These are phyloP conservation scores for Paraescarpia echinospica DNA, from an alignment of 1,140 invertebrate species.

Conservation along the genomic window DNA sequence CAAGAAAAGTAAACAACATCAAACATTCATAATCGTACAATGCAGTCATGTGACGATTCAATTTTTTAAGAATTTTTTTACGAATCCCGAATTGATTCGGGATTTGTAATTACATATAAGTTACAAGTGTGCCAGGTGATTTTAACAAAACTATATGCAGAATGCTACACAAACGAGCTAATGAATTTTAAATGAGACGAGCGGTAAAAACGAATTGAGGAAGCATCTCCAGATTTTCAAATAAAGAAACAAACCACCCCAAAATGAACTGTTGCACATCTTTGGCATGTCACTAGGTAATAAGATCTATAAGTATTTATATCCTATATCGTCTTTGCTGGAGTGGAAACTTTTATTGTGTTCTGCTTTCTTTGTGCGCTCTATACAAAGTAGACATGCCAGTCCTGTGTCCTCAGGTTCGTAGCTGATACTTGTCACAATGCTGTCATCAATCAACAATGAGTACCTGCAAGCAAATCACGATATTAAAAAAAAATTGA, in stretches of 20 bases:
- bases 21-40: too few species aligned
- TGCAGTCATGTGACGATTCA: too few species aligned
- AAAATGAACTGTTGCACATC: neutral
- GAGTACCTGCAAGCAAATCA: slow-evolving; percentile 7
- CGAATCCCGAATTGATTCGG: too few species aligned
- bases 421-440: slow-evolving; percentile 7
- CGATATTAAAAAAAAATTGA: too few species aligned
- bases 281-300: neutral
- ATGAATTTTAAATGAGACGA: too few species aligned
- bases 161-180: too few species aligned
- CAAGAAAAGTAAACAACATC: too few species aligned
- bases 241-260: neutral
- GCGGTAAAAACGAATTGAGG: too few species aligned
- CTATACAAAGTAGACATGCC: slow-evolving; percentile 49
- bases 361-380: slow-evolving; percentile 37
- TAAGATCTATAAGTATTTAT: neutral
- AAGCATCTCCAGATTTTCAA: neutral
- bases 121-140: too few species aligned
- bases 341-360: neutral
- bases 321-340: neutral
- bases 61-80: too few species aligned
- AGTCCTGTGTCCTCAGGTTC: slow-evolving; percentile 17
- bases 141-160: too few species aligned
- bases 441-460: neutral
- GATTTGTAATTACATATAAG: too few species aligned